Conservation (phyloP, 2,888 invertebrate species). For the Lasioglossum villosulum region DNA sequence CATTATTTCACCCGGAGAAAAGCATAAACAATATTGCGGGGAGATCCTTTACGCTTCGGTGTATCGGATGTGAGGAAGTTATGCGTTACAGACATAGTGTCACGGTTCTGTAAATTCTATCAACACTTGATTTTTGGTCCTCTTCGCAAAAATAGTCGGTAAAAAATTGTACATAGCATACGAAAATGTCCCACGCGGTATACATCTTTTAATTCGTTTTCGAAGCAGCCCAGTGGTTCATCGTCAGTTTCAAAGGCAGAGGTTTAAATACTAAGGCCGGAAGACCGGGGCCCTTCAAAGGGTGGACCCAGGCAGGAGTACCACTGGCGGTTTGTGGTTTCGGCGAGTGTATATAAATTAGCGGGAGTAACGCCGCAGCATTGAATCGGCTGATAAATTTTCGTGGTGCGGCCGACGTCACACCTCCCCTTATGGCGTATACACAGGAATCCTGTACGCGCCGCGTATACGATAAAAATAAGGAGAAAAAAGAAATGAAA, state of each 20-base stretch:
- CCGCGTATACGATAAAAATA: slow-evolving; percentile 42
- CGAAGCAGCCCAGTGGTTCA: slow-evolving; percentile 24
- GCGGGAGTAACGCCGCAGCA: slow-evolving; percentile 69
- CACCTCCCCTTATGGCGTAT: slow-evolving; percentile 64
- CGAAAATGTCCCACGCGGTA: not conserved
- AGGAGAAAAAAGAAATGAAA: slow-evolving; percentile 34
- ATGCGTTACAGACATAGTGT: not conserved
- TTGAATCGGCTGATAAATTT: slow-evolving; percentile 70
- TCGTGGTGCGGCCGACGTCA: slow-evolving; percentile 65
- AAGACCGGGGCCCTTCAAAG: not conserved
- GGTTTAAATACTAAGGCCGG: not conserved
- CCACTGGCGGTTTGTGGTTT: slow-evolving; percentile 65
- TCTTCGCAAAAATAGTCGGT: not conserved
- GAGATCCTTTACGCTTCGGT: not conserved
- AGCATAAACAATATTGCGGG: not conserved
- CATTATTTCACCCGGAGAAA: not conserved
- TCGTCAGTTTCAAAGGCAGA: not conserved
- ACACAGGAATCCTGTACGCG: slow-evolving; percentile 58
- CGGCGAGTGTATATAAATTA: slow-evolving; percentile 70
- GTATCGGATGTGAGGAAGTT: not conserved
- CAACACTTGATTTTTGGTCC: not conserved
- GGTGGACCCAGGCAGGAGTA: slow-evolving; percentile 35
- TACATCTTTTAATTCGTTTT: not conserved
- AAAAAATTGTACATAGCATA: not conserved
- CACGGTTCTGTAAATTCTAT: not conserved